These are phyloP conservation scores for Trachemys scripta DNA, from an alignment of 2,113 vertebrate species.

Conservation along the genomic window DNA sequence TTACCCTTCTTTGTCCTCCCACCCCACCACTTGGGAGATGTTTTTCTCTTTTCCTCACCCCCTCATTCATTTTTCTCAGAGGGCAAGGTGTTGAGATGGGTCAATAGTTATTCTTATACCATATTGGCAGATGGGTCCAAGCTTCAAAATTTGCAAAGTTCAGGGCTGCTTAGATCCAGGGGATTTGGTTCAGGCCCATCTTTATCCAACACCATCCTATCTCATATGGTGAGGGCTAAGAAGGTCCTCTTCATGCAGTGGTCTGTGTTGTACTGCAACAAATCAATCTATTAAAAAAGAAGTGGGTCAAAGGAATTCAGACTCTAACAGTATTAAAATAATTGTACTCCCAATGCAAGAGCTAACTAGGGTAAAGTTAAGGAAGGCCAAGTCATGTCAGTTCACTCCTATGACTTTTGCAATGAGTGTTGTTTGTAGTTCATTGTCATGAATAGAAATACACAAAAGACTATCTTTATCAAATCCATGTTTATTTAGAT, in stretches of 20 bases:
- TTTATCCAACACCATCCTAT: neutral
- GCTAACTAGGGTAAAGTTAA: neutral
- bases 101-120: neutral
- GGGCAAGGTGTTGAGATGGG: neutral
- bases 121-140: neutral
- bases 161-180: neutral
- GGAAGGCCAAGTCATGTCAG: neutral
- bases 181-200: neutral
- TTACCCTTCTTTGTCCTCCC: conserved; percentile 1
- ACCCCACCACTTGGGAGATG: conserved; percentile 13
- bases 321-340: neutral
- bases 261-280: neutral
- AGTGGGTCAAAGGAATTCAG: neutral
- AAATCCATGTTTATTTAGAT: conserved; percentile 68
- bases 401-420: rapidly evolving
- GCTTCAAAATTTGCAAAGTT: neutral
- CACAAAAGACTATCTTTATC: conserved; percentile 61
- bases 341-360: neutral
- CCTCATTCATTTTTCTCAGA: neutral
- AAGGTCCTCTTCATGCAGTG: neutral
- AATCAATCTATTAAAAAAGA: neutral
- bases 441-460: conserved; percentile 39
- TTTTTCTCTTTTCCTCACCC: neutral
- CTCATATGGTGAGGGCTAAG: neutral
- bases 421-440: neutral